Evolutionary conservation across 2,888 invertebrate genomes (phyloP).

Genomic region (Eumerus sabulonum): DNA sequence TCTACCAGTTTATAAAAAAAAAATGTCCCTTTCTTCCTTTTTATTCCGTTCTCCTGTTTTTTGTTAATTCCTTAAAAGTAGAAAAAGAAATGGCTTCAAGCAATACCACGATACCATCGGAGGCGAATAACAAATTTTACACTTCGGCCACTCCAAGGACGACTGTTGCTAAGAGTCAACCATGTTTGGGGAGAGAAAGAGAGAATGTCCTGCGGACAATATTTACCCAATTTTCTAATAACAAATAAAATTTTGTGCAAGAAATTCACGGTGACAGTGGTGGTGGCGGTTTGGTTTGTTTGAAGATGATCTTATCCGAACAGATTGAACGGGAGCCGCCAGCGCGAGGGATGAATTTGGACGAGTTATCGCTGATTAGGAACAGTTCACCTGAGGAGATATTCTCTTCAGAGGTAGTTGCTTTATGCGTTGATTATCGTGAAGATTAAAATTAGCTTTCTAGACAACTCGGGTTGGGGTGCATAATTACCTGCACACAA

Average conservation of each 20-base stretch:
- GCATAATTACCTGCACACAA: no score
- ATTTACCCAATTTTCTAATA: constrained; percentile 59
- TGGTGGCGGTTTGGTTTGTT: constrained; percentile 14
- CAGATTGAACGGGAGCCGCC: background rate
- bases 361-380: constrained; percentile 51
- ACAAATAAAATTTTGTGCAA: constrained; percentile 43
- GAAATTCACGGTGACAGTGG: constrained; percentile 19
- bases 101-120: constrained; percentile 38
- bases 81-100: constrained; percentile 22
- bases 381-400: constrained; percentile 52
- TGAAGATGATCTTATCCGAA: constrained; percentile 42
- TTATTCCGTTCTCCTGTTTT: constrained; percentile 15
- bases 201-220: constrained; percentile 43
- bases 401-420: no score
- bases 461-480: no score
- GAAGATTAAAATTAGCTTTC: no score
- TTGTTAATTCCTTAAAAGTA: constrained; percentile 54
- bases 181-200: constrained; percentile 15
- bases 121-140: constrained; percentile 37
- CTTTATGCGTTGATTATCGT: constrained; percentile 15
- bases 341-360: background rate
- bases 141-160: constrained; percentile 22
- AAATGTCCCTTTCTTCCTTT: constrained; percentile 4
- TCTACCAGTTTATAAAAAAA: constrained; percentile 67
- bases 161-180: no score